Evolutionary conservation across 1,140 invertebrate species (phyloP).

Genomic region (Mizuhopecten yessoensis): DNA sequence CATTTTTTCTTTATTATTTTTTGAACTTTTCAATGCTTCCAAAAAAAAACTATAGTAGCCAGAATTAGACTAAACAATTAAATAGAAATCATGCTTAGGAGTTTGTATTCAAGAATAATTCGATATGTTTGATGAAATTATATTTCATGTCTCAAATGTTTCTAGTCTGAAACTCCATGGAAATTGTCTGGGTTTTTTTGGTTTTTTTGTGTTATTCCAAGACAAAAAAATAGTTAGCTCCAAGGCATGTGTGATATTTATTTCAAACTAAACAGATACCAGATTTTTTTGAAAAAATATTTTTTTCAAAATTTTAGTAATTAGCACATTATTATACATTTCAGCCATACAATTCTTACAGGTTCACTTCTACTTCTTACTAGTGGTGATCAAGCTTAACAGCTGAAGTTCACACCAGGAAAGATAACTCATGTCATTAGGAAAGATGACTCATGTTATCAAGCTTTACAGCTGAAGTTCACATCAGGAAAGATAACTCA

Average conservation of each 20-base stretch:
- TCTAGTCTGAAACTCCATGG: neutral
- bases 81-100: neutral
- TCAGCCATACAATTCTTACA: too few relatives aligned
- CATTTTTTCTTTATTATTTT: neutral
- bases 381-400: too few relatives aligned
- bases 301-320: neutral
- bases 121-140: neutral
- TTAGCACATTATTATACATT: neutral
- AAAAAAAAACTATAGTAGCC: neutral
- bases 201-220: neutral
- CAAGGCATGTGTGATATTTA: neutral
- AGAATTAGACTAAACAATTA: neutral
- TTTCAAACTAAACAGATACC: neutral
- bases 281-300: neutral
- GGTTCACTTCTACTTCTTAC: too few relatives aligned
- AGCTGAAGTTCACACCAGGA: too few relatives aligned
- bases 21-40: constrained; percentile 8
- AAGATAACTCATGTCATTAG: too few relatives aligned
- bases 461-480: too few relatives aligned
- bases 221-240: neutral
- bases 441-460: too few relatives aligned
- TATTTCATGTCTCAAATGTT: neutral
- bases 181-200: too few relatives aligned
- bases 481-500: too few relatives aligned
- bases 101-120: neutral